These are phyloP conservation scores for Cochlearius cochlearius DNA, from an alignment of 2,113 vertebrate genomes.

Conservation along the genomic window DNA sequence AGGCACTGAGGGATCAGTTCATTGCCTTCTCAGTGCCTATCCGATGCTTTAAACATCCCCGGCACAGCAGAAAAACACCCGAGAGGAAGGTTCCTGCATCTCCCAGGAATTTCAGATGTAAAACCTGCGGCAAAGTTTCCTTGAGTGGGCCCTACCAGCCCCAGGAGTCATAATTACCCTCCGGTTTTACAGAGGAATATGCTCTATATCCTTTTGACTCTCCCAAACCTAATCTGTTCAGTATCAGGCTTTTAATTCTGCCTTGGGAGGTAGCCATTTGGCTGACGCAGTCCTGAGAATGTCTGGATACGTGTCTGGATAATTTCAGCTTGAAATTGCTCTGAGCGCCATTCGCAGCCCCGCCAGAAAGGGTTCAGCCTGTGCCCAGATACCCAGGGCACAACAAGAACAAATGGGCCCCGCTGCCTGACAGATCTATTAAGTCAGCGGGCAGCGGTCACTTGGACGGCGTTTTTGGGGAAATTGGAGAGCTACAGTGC, in stretches of 20 bases:
- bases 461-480: not conserved
- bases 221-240: slow-evolving; percentile 40
- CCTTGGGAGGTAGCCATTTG: slow-evolving; percentile 23
- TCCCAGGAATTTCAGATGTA: not conserved
- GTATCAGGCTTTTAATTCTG: slow-evolving; percentile 47
- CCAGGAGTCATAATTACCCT: not conserved
- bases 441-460: not conserved
- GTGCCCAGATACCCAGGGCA: not conserved
- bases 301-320: slow-evolving; percentile 59
- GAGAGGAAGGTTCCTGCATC: not conserved
- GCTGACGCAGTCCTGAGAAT: slow-evolving; percentile 17
- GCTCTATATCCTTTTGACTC: not conserved
- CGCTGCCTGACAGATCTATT: not conserved
- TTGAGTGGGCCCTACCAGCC: not conserved
- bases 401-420: not conserved
- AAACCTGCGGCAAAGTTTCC: not conserved
- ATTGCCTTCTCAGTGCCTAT: not conserved
- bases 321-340: slow-evolving; percentile 42
- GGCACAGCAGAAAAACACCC: not conserved
- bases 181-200: not conserved
- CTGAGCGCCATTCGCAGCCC: slow-evolving; percentile 7
- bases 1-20: not conserved
- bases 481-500: not conserved
- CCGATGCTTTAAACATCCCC: not conserved
- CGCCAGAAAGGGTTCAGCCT: not conserved